These are phyloP conservation scores for Lophius americanus DNA, from an alignment of 2,797 vertebrate genomes.

Conservation along the genomic window DNA sequence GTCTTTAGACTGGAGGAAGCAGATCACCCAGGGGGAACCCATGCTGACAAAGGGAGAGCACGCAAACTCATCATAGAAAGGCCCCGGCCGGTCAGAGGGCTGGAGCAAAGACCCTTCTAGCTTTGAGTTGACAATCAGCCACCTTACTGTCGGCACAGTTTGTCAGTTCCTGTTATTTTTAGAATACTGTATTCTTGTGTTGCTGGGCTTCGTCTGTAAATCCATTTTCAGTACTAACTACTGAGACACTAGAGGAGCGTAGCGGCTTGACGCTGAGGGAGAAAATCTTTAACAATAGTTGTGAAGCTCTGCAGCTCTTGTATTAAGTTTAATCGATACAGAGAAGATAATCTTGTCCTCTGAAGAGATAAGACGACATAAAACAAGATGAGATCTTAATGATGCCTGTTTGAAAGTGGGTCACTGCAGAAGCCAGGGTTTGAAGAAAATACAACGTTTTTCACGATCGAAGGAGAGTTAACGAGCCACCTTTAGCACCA, in stretches of 20 bases:
- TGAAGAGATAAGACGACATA: conserved; percentile 47
- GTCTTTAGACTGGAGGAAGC: too few relatives aligned
- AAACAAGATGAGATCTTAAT: conserved; percentile 39
- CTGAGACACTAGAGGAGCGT: not conserved
- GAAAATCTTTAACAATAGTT: not conserved
- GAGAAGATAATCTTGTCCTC: conserved; percentile 42
- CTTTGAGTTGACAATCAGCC: too few relatives aligned
- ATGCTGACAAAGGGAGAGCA: too few relatives aligned
- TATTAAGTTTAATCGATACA: conserved; percentile 46
- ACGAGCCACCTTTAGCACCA: not conserved
- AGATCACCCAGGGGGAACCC: too few relatives aligned
- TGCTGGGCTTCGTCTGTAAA: too few relatives aligned
- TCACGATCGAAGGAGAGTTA: conserved; percentile 10
- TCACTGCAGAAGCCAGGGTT: conserved; percentile 18
- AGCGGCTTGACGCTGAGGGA: not conserved
- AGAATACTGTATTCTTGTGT: too few relatives aligned
- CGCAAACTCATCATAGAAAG: too few relatives aligned
- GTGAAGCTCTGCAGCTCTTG: not conserved
- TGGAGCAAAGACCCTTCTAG: too few relatives aligned
- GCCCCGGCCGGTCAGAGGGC: too few relatives aligned
- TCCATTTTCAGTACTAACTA: not conserved
- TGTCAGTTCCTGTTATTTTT: too few relatives aligned
- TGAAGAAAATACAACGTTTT: conserved; percentile 7
- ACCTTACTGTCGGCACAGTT: too few relatives aligned
- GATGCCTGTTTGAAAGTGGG: conserved; percentile 38